Evolutionary conservation across 2,113 vertebrate species (phyloP), one percentile per base, ranked within the genome.

Genomic region (Podocnemis expansa): DNA sequence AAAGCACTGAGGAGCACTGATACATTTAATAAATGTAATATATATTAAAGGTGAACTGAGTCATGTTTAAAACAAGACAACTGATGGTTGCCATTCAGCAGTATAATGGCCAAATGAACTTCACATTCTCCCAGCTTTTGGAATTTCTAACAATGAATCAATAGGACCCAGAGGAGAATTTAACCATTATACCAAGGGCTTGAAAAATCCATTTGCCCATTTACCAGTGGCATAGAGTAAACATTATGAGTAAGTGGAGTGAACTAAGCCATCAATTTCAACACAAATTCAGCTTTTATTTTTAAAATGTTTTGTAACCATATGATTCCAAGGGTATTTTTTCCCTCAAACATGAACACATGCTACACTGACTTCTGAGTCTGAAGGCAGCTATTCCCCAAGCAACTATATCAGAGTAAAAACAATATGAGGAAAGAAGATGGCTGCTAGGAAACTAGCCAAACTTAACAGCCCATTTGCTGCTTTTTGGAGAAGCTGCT

Each of bases 21-120:
- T 0, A 51, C 12, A 87, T 31, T 63, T 70, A 82, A 41, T 84
- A 88, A 93, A 78, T 55, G 63, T 21, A 83, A 47, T 70, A 60
- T 88, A 76, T 82, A 81, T 73, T 86, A 92, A 96, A 93, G 92
- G 45, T 70, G 76, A 93, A 92, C n/a, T 10, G 85, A 90, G 55
- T 55, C 76, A 55, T 84, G 52, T 73, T 93, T 95, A 82, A 82
- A 43, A 89, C 60, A 54, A 83, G 82, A 89, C 94, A 85, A 92
- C 31, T 27, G 84, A 78, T 17, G 51, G 43, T 75, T 96, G 83
- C 63, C 60, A 1, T 80, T 94, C 85, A 91, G 75, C 95, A 95
- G 56, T 16, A 81, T 0, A 1, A 85, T 89, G 93, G 95, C 75
- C 22, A 2, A 43, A 89, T 89, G 34, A 88, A 31, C 31, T 51